A percentile compares a stretch with the other conserved stretches of the same genome.
Evolutionary conservation across 2,113 vertebrate genomes (phyloP).

Genomic region (Ivindomyrus marchei): DNA sequence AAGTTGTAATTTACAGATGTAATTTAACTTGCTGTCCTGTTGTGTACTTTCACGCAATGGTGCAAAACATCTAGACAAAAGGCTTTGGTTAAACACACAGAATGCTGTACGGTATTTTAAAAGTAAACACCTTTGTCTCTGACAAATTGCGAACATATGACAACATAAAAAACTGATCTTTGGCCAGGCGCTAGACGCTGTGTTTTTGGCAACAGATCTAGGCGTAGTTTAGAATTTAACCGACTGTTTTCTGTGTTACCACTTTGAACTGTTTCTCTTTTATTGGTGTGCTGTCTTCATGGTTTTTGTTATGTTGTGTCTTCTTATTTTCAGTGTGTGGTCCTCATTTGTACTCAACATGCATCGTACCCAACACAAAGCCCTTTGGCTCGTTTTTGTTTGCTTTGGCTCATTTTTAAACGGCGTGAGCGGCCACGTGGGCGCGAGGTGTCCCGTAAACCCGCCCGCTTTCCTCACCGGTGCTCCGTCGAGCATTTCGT

Average conservation of each 20-base stretch:
- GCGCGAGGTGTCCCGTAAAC: background rate
- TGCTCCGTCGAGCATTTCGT: background rate
- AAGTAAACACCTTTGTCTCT: background rate
- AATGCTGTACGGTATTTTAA: background rate
- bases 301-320: background rate
- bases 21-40: background rate
- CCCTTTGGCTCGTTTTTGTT: background rate
- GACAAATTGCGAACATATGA: background rate
- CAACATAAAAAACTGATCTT: background rate
- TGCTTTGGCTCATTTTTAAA: background rate
- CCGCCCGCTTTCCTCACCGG: background rate
- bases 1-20: background rate
- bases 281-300: background rate
- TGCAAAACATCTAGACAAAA: background rate
- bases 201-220: background rate
- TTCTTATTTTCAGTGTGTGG: background rate
- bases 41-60: background rate
- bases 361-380: constrained; percentile 8
- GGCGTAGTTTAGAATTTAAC: background rate
- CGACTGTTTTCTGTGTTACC: background rate
- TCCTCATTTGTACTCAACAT: background rate
- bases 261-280: background rate
- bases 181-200: constrained; percentile 2
- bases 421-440: too few relatives aligned
- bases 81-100: background rate